Base-by-base conservation (phyloP, 2,888 invertebrate species). In the Piscicola geometra region DNA sequence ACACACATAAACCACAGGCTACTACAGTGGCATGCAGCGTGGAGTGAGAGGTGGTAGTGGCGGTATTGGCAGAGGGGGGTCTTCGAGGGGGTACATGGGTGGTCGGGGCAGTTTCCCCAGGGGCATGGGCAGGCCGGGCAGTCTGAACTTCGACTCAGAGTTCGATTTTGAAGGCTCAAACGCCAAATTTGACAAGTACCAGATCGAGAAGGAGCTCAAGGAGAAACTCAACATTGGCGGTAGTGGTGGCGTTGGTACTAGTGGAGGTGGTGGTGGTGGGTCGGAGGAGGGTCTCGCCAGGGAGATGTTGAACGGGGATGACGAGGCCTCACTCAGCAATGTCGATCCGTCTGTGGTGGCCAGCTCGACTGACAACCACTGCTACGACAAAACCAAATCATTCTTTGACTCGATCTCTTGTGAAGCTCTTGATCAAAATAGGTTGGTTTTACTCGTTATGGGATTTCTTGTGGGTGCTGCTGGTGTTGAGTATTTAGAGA, bases 331-430 rank as follows among this genome's bases (percentile, higher is more conserved):
- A 12, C 50, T 50, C 5, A n/a, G n/a, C n/a, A n/a, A n/a, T n/a
- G 78, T 71, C 30, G 70, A 50, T 50, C 77, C 52, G 66, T 79
- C 78, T 33, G 81, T 85, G 76, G 82, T 81, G 2, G 32, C 47
- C n/a, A 25, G 5, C 15, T 69, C 60, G 3, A 1, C 33, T 15
- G 35, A 28, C 25, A 41, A 35, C n/a, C 90, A 90, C 78, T 93
- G 89, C 83, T 99, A 99, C 84, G 94, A 98, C 87, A 97, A 96
- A 88, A 90, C 90, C 81, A 95, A 94, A 87, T 97, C 97, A 79
- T 99, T 99, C 90, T 99, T 98, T 86, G 99, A 99, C 87, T 94
- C 92, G 86, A 99, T 99, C 74, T 97, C 96, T 81, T 99, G 98
- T 86, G 98, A 99, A 86, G 94, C 98, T 78, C 91, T 93, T 56